phyloP scores from a whole-genome alignment of 2,888 invertebrate species.

The Caenorhabditis macrosperma region DNA sequence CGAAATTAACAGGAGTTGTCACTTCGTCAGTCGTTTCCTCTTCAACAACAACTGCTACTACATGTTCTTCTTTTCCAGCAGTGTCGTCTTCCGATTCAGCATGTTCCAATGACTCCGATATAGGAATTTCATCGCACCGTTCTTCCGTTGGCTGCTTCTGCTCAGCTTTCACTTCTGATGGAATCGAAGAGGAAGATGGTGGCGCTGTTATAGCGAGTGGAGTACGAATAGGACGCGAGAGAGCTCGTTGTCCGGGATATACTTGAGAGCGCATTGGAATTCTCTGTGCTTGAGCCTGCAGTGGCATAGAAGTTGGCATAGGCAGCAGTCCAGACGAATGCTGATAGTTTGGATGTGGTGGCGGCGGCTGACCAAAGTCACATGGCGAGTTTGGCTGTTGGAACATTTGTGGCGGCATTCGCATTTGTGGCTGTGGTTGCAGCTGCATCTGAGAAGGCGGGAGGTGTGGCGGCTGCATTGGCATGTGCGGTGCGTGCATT shows the following conservation, averaged over 20 bases:
- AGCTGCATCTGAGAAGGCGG: background rate
- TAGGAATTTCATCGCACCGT: no score
- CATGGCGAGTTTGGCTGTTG: background rate
- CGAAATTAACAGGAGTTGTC: no score
- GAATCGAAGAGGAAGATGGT: no score
- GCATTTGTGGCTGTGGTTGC: background rate
- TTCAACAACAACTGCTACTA: no score
- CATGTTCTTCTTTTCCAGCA: no score
- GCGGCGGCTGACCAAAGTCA: background rate
- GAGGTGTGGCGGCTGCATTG: background rate
- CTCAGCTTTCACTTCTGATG: background rate
- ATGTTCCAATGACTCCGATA: no score
- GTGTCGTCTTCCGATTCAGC: no score
- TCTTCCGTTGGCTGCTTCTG: background rate
- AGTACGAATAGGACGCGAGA: background rate
- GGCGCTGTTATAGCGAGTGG: background rate
- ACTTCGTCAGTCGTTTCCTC: no score
- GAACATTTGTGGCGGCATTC: constrained; percentile 8
- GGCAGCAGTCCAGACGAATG: background rate
- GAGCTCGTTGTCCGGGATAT: background rate
- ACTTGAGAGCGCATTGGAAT: background rate
- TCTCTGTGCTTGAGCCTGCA: background rate
- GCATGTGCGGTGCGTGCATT: background rate
- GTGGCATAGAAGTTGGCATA: background rate
- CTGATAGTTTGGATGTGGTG: background rate